Conservation (phyloP, 2,888 invertebrate species). For the Prosopocoilus inquinatus region DNA sequence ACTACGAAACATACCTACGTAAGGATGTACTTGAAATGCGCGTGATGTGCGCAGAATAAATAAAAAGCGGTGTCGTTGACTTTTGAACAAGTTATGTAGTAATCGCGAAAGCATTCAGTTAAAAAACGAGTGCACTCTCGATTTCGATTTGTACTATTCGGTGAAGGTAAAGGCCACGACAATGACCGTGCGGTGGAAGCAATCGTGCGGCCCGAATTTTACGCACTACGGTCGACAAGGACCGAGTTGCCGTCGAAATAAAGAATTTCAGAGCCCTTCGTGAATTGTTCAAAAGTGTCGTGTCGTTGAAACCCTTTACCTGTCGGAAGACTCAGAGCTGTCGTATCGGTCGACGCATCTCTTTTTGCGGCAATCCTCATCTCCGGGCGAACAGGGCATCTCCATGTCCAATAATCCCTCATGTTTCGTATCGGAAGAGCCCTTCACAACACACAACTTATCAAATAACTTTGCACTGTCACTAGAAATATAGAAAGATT, state of each 20-base stretch:
- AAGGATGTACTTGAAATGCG: slow-evolving; percentile 6
- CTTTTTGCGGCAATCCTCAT: slow-evolving; percentile 70
- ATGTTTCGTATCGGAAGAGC: slow-evolving; percentile 29
- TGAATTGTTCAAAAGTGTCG: slow-evolving; percentile 39
- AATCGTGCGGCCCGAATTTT: slow-evolving; percentile 12
- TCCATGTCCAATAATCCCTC: slow-evolving; percentile 42
- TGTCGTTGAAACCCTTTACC: slow-evolving; percentile 58
- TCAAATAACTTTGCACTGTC: slow-evolving; percentile 47
- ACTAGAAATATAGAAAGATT: slow-evolving; percentile 45
- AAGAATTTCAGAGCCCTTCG: too few relatives aligned
- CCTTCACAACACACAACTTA: slow-evolving; percentile 40
- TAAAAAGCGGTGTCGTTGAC: slow-evolving; percentile 39
- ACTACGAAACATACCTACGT: background rate
- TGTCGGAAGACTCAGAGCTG: slow-evolving; percentile 92
- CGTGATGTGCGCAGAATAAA: slow-evolving; percentile 27
- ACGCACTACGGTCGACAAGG: background rate
- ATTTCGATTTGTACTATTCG: slow-evolving; percentile 45
- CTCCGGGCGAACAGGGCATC: slow-evolving; percentile 34
- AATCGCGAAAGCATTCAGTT: slow-evolving; percentile 38
- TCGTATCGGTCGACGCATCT: slow-evolving; percentile 89
- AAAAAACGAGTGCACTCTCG: slow-evolving; percentile 45
- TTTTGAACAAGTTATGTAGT: slow-evolving; percentile 33
- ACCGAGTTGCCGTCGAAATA: too few relatives aligned
- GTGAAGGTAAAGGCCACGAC: slow-evolving; percentile 49
- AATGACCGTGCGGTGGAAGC: slow-evolving; percentile 38